Base-by-base conservation (phyloP, 2,888 invertebrate genomes). In the Pammene fasciana region DNA sequence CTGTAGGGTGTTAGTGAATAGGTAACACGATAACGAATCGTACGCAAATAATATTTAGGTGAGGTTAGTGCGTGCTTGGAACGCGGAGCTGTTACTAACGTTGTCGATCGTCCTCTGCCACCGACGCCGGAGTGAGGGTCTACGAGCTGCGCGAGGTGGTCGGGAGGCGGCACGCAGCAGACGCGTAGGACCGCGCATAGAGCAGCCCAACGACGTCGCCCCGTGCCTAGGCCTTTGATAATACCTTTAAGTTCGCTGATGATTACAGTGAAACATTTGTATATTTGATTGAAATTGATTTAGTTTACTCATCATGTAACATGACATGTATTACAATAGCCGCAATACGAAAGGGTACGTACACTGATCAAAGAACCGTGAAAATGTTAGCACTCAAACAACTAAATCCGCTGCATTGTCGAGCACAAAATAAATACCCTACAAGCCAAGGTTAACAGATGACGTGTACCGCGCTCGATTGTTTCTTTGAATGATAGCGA, bases 1-100 rank as follows among this genome's bases (percentile, higher is more conserved):
- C 88, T 90, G 81, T 91, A 92, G 90, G 89, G 91, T 89, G 92
- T 92, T 90, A 91, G 92, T 89, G 86, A 79, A 79, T 78, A 82
- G 82, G 86, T 83, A 70, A 78, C 50, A 62, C 78, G 74, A 64
- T 34, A 57, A 68, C 34, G 34, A 71, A 64, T 71, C 59, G 72
- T 73, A 75, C 68, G 70, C 71, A 74, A 72, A 76, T 68, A 80
- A 83, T 81, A 83, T 83, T 82, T 78, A 83, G 86, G 85, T 86
- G 88, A 90, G 88, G 85, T 85, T 76, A 75, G 77, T 75, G 79
- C 81, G 83, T 82, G 79, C 75, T 79, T 77, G 76, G 79, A 79
- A 79, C 75, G 71, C 73, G 71, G 71, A 73, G 72, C 71, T 70
- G 67, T 75, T 86, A 89, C 91, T 91, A 88, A 92, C 92, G 86